A percentile compares a stretch with the other conserved stretches of the same genome.
These are phyloP conservation scores for Ciona savignyi DNA, from an alignment of 23 tunicate species.

Conservation along the genomic window DNA sequence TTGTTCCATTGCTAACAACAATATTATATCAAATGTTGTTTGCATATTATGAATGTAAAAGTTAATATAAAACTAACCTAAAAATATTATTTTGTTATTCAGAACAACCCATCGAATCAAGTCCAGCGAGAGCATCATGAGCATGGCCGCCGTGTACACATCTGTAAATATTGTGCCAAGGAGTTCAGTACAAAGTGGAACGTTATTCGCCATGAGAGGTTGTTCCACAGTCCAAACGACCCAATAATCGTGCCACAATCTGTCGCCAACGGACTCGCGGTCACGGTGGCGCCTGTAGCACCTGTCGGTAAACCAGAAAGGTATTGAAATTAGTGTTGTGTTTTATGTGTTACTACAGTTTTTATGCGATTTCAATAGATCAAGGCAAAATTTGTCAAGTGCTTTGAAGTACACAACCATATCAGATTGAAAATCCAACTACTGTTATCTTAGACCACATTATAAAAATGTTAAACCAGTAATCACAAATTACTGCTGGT, in stretches of 20 bases:
- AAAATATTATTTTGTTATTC: no score
- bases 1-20: no score
- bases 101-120: not conserved
- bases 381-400: no score
- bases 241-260: conserved; percentile 55
- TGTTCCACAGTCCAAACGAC: conserved; percentile 66
- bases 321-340: no score
- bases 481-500: no score
- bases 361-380: not conserved
- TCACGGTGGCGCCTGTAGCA: conserved; percentile 1
- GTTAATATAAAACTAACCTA: no score
- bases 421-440: not conserved
- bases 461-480: not conserved
- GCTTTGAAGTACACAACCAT: not conserved
- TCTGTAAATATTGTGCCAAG: conserved; percentile 89
- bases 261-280: conserved; percentile 29
- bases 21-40: no score
- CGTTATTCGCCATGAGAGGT: conserved; percentile 68
- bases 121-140: not conserved
- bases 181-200: conserved; percentile 95
- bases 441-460: not conserved
- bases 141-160: conserved; percentile 51
- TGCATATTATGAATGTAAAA: no score
- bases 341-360: no score
- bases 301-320: conserved; percentile 85